Evolutionary conservation across 2,888 invertebrate species (phyloP).

Genomic region (Drosophila tripunctata): DNA sequence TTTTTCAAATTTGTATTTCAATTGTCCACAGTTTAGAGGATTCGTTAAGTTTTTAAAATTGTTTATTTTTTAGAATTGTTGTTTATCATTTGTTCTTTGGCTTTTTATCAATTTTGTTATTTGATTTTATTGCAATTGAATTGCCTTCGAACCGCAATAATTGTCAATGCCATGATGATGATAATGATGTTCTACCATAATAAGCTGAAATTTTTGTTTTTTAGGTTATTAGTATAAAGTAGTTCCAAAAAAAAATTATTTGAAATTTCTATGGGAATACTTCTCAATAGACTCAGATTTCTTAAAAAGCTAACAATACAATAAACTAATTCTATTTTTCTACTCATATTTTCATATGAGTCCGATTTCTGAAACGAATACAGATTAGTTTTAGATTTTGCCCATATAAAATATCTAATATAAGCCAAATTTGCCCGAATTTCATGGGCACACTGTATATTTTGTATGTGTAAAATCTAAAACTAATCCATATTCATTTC

Average conservation of each 20-base stretch:
- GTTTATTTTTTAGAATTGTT: neutral
- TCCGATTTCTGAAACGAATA: too few species aligned
- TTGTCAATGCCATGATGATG: constrained; percentile 44
- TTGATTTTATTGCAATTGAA: constrained; percentile 20
- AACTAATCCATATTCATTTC: too few species aligned
- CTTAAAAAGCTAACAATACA: too few species aligned
- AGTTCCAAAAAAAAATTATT: neutral
- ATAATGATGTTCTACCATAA: constrained; percentile 15
- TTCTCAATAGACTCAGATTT: neutral
- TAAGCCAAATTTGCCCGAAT: too few species aligned
- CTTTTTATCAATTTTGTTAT: constrained; percentile 27
- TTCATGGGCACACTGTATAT: too few species aligned
- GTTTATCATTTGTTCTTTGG: neutral
- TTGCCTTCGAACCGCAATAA: constrained; percentile 23
- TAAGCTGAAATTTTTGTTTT: constrained; percentile 31
- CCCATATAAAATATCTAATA: too few species aligned
- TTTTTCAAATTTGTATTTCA: constrained; percentile 2
- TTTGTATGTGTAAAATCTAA: too few species aligned
- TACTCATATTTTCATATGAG: too few species aligned
- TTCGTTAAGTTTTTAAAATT: neutral
- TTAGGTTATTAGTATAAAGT: neutral
- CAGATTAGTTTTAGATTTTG: too few species aligned
- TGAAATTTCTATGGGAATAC: neutral
- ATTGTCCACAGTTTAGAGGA: constrained; percentile 9
- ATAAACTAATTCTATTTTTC: too few species aligned